Conservation (phyloP, 2,797 vertebrate species). For the Enteromius argenteus region DNA sequence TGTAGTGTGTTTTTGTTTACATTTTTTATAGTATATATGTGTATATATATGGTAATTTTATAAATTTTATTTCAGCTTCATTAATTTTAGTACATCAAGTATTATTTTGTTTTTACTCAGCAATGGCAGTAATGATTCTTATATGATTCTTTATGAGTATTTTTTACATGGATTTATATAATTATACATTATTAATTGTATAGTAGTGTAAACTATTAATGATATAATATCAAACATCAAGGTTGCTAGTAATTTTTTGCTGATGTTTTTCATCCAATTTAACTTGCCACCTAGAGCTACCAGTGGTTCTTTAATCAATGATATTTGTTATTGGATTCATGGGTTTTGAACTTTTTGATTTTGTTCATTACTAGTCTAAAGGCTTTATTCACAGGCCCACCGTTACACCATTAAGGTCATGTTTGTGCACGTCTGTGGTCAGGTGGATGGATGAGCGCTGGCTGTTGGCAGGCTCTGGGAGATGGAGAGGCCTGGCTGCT, state of each 20-base stretch:
- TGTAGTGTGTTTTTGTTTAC: background rate
- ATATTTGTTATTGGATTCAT: slow-evolving; percentile 2
- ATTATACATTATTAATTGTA: background rate
- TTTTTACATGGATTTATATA: background rate
- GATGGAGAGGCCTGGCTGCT: slow-evolving; percentile 27
- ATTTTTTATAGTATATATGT: background rate
- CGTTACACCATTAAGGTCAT: background rate
- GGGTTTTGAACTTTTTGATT: background rate
- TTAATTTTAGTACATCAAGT: background rate
- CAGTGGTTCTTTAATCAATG: no score
- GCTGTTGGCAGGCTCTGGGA: background rate
- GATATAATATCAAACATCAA: background rate
- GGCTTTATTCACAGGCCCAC: slow-evolving; percentile 16
- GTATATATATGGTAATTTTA: background rate
- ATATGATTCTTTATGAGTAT: no score
- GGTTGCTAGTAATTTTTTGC: background rate
- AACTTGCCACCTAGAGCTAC: no score
- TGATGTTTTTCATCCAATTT: background rate
- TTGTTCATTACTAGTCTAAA: background rate
- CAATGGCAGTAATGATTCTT: no score
- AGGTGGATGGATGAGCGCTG: slow-evolving; percentile 6
- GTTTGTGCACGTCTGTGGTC: slow-evolving; percentile 16
- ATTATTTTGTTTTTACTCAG: background rate
- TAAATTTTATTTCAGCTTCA: background rate
- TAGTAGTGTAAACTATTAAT: background rate